Conservation (phyloP, 2,113 vertebrate genomes). For the Nematolebias whitei region DNA sequence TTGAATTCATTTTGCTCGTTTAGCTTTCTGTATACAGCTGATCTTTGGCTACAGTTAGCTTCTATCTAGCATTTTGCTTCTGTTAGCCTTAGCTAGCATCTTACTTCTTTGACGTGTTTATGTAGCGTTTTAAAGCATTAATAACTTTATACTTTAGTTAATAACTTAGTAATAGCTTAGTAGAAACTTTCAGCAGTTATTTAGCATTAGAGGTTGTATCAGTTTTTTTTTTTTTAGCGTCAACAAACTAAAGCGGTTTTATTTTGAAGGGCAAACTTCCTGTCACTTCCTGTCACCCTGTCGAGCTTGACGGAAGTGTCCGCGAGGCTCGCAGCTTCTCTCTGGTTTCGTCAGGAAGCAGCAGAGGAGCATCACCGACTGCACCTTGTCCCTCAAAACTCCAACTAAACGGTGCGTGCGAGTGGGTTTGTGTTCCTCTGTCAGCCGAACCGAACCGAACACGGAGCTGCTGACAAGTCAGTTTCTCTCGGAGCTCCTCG, state of each 20-base stretch:
- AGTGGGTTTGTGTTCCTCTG: neutral
- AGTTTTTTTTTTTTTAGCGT: neutral
- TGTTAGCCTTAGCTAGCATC: too few relatives aligned
- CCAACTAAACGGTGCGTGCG: neutral
- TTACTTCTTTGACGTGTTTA: too few relatives aligned
- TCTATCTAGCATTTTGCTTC: too few relatives aligned
- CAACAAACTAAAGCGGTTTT: neutral
- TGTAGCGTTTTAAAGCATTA: too few relatives aligned
- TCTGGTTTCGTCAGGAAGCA: constrained; percentile 8
- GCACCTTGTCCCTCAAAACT: neutral
- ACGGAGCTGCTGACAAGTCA: constrained; percentile 26
- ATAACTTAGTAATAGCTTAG: too few relatives aligned
- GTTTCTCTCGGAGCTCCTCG: neutral
- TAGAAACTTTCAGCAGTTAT: too few relatives aligned
- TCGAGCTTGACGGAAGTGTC: constrained; percentile 10
- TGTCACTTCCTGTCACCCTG: neutral
- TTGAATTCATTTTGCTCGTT: too few relatives aligned
- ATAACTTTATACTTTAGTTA: too few relatives aligned
- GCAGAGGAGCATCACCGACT: constrained; percentile 19
- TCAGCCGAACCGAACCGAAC: neutral
- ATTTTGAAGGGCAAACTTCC: neutral
- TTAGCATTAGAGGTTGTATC: too few relatives aligned
- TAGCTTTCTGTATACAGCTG: too few relatives aligned
- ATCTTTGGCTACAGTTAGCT: too few relatives aligned
- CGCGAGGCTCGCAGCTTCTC: neutral